Conservation (phyloP, 2,888 invertebrate genomes). For the Erynnis tages region DNA sequence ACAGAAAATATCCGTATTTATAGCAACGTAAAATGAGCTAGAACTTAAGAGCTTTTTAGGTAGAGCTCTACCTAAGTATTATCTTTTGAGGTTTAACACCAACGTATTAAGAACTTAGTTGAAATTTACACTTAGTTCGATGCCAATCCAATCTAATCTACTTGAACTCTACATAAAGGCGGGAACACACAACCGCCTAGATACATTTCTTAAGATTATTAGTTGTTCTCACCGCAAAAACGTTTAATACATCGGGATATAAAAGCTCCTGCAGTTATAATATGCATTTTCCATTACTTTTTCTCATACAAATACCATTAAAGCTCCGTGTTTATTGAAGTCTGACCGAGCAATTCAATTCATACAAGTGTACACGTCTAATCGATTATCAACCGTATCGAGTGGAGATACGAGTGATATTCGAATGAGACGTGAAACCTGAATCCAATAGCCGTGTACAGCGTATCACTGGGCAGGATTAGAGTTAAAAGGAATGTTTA, state of each 20-base stretch:
- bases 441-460: conserved; percentile 25
- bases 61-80: no score
- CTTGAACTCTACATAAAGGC: no score
- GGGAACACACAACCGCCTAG: no score
- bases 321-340: conserved; percentile 24
- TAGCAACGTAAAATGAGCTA: no score
- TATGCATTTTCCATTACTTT: conserved; percentile 25
- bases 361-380: conserved; percentile 7
- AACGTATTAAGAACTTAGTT: no score
- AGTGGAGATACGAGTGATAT: neutral
- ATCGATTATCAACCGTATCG: conserved; percentile 12
- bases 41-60: no score
- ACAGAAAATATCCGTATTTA: no score
- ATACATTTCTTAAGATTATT: neutral
- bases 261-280: conserved; percentile 9
- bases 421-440: conserved; percentile 6
- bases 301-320: conserved; percentile 27
- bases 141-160: no score
- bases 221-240: conserved; percentile 5
- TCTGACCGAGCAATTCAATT: conserved; percentile 26
- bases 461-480: conserved; percentile 20
- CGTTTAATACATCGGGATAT: conserved; percentile 9
- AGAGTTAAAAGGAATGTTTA: conserved; percentile 8
- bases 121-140: no score
- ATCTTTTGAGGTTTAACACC: no score